Conservation (phyloP, 2,113 vertebrate genomes). For the Elephantulus edwardii region DNA sequence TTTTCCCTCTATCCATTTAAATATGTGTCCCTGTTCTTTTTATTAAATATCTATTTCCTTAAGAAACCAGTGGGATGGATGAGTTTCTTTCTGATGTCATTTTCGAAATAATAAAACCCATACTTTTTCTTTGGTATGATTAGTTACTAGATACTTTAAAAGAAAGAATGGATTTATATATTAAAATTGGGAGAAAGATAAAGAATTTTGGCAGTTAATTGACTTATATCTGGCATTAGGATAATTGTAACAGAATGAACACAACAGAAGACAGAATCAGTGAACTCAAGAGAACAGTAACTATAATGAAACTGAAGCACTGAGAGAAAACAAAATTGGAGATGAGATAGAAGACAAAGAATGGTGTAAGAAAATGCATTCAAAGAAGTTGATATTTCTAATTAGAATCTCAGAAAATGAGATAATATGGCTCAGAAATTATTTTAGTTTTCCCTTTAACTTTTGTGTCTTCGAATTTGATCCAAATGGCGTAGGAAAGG, state of each 20-base stretch:
- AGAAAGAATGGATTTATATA: conserved; percentile 20
- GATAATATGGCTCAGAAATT: neutral
- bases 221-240: neutral
- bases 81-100: neutral
- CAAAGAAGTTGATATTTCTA: neutral
- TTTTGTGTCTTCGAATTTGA: too few species aligned
- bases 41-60: neutral
- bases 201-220: neutral
- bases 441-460: too few species aligned
- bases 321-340: neutral
- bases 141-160: conserved; percentile 19
- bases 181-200: neutral
- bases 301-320: neutral
- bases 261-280: neutral
- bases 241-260: neutral
- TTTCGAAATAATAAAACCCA: neutral
- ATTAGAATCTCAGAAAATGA: neutral
- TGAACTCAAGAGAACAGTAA: neutral
- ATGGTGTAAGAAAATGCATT: neutral
- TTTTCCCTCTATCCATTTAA: neutral
- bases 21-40: neutral
- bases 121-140: neutral
- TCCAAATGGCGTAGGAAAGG: too few species aligned
- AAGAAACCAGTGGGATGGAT: neutral
- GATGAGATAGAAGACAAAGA: neutral